phyloP scores from a whole-genome alignment of 2,888 invertebrate genomes.

The Opisthograptis luteolata region DNA sequence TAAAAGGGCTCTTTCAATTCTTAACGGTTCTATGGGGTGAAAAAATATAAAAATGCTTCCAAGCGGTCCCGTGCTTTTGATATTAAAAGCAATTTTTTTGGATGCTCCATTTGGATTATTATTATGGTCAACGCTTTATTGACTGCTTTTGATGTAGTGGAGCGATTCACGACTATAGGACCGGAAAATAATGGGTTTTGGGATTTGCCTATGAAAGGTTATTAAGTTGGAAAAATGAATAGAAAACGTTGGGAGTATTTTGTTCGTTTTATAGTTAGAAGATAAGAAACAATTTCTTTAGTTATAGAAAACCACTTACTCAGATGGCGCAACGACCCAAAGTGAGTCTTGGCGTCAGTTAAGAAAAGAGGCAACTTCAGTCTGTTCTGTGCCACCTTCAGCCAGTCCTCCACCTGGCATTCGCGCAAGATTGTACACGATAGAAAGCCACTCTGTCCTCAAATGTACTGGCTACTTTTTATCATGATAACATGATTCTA shows the following conservation, averaged over 20 bases:
- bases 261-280: too few species aligned
- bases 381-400: too few species aligned
- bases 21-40: slow-evolving; percentile 19
- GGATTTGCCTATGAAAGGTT: neutral
- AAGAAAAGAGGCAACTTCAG: too few species aligned
- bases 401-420: too few species aligned
- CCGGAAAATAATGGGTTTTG: neutral
- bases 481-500: too few species aligned
- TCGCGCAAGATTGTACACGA: too few species aligned
- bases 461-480: too few species aligned
- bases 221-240: neutral
- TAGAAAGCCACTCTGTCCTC: too few species aligned
- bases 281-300: too few species aligned
- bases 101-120: slow-evolving; percentile 21
- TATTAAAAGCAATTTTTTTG: slow-evolving; percentile 26
- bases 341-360: too few species aligned
- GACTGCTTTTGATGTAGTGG: slow-evolving; percentile 18
- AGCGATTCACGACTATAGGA: slow-evolving; percentile 8
- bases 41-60: slow-evolving; percentile 21
- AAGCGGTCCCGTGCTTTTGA: slow-evolving; percentile 12
- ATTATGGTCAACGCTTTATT: slow-evolving; percentile 27
- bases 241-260: neutral
- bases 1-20: slow-evolving; percentile 27
- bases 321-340: too few species aligned
- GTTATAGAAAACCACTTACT: too few species aligned